Conservation (phyloP, 2,797 vertebrate species). For the Macropodus opercularis region DNA sequence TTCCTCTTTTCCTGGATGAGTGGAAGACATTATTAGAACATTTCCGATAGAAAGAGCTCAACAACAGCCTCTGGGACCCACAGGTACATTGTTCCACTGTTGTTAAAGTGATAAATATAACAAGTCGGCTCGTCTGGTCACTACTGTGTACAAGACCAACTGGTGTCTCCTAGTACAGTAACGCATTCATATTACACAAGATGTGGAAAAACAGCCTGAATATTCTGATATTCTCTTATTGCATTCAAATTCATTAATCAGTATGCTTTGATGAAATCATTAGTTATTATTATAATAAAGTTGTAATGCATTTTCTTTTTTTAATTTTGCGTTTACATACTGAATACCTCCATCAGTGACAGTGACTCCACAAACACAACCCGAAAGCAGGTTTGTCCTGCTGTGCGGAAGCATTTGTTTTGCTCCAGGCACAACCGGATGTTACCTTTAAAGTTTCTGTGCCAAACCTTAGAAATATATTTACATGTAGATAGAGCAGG, state of each 20-base stretch:
- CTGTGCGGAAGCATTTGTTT: slow-evolving; percentile 22
- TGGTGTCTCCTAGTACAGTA: no score
- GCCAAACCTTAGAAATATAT: slow-evolving; percentile 1
- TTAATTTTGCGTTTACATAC: background rate
- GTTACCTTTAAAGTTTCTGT: slow-evolving; percentile 21
- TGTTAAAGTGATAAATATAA: background rate
- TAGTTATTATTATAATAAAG: no score
- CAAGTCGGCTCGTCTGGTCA: background rate
- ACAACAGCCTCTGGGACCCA: background rate
- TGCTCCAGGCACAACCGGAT: slow-evolving; percentile 1
- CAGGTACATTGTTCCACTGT: background rate
- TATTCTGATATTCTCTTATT: background rate
- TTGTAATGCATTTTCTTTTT: no score
- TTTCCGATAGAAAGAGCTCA: background rate
- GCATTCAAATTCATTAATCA: background rate
- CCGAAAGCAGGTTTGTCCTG: slow-evolving; percentile 63
- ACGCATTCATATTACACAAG: no score
- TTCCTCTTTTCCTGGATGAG: slow-evolving; percentile 6
- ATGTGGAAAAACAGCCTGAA: no score
- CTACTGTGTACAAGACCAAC: background rate
- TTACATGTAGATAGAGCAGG: slow-evolving; percentile 19
- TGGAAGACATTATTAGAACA: background rate
- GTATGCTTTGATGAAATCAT: no score
- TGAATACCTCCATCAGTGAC: background rate
- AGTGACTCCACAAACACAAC: slow-evolving; percentile 9